These are phyloP conservation scores for Callocephalon fimbriatum DNA, from an alignment of 2,113 vertebrate species.

Conservation along the genomic window DNA sequence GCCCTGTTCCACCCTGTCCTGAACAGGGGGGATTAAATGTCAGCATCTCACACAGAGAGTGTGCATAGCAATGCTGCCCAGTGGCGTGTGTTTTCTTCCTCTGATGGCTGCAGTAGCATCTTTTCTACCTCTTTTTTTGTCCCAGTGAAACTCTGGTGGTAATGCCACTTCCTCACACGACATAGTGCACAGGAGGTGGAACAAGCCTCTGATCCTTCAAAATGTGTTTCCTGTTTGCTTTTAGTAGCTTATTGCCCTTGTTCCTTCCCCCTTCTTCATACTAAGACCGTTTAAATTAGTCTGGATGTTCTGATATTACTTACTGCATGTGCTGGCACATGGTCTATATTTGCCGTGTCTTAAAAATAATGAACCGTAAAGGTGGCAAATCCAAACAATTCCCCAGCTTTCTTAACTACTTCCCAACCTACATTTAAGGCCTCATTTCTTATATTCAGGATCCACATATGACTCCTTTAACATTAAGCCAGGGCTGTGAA, in stretches of 20 bases:
- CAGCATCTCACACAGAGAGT: rapidly evolving
- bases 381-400: not conserved
- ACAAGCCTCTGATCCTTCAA: not conserved
- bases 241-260: not conserved
- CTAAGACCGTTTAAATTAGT: not conserved
- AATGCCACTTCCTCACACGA: not conserved
- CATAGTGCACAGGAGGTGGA: not conserved
- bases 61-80: not conserved
- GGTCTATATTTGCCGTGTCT: not conserved
- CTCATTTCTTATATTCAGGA: not conserved
- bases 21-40: not conserved
- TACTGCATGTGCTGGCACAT: not conserved
- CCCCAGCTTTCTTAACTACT: not conserved
- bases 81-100: not conserved
- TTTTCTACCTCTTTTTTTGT: not conserved
- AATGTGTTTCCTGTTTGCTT: not conserved
- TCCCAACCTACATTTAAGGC: not conserved
- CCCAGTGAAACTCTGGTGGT: not conserved
- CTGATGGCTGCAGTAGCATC: not conserved
- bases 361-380: not conserved
- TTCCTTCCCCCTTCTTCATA: not conserved
- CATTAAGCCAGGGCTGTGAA: not conserved
- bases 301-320: not conserved
- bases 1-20: not conserved
- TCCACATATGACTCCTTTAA: not conserved